Base-by-base conservation (phyloP, 2,113 vertebrate genomes). In the Lepisosteus oculatus region DNA sequence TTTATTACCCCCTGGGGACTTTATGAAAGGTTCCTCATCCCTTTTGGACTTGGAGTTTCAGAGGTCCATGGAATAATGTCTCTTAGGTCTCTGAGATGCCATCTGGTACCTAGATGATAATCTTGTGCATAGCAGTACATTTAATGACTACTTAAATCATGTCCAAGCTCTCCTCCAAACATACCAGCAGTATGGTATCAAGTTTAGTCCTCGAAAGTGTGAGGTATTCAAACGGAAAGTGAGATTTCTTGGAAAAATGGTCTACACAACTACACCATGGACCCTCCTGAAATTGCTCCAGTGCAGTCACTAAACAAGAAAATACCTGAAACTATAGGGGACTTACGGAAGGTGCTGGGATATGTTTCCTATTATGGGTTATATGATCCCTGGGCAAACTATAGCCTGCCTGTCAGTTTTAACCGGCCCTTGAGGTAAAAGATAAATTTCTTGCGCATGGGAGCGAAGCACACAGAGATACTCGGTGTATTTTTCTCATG, bases 151-250 rank as follows among this genome's bases (percentile, higher is more conserved):
- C 8, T 14, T 79, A 3, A 3, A 74, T 55, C 74, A 76, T 12
- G 11, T 76, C 3, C 57, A 51, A 0, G 12, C 41, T 29, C 72
- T 74, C 3, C 44, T 79, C 8, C 69, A 66, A 43, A 5, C 29
- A 17, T 79, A 72, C 8, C 45, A 56, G 41, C 41, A 77, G 45
- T 77, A 74, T 64, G 69, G 79, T 44, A 63, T 80, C 1, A 74
- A 77, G 65, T 14, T 81, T n/a, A 74, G 72, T 0, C 72, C 72
- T 13, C 67, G 71, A 14, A 81, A 77, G 75, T 80, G 75, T 73
- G 70, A 81, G 3, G 8, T 80, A 6, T 80, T 80, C 41, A 69
- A 63, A 41, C 3, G 4, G 2, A 68, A 76, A n/a, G 67, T 79
- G 65, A 59, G 66, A 4, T 77, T 71, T 43, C 65, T 80, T 6